Evolutionary conservation across 1,140 invertebrate species (phyloP).

Genomic region (Triops cancriformis): DNA sequence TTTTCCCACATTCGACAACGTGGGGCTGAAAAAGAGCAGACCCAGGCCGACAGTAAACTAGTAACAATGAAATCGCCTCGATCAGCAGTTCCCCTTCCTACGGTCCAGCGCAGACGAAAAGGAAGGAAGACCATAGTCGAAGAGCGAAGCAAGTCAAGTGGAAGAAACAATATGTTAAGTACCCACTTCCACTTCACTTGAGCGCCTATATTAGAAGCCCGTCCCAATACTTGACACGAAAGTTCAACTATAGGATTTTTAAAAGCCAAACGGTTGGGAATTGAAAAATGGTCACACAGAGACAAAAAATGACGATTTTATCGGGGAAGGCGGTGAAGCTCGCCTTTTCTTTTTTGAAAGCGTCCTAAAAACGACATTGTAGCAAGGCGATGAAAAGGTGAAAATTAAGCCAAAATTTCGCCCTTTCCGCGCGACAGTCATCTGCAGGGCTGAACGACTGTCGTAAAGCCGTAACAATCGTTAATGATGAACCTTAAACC

Average conservation of each 20-base stretch:
- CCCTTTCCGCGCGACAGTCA: no score
- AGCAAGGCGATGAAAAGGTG: no score
- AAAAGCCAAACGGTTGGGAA: no score
- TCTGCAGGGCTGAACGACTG: no score
- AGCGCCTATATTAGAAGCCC: not conserved
- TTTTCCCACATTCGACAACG: not conserved
- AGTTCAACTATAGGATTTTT: not conserved
- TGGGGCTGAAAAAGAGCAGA: not conserved
- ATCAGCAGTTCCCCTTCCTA: not conserved
- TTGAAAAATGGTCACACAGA: no score
- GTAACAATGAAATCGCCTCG: not conserved
- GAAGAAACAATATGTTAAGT: slow-evolving; percentile 11
- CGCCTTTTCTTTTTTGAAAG: no score
- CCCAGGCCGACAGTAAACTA: not conserved
- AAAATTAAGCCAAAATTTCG: no score
- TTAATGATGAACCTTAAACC: no score
- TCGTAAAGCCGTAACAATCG: no score
- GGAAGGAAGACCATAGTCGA: not conserved
- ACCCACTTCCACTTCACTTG: slow-evolving; percentile 13
- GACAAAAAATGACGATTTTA: no score
- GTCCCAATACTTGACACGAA: not conserved
- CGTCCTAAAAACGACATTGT: no score
- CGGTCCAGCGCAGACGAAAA: not conserved
- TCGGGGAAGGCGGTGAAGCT: no score
- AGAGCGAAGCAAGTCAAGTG: slow-evolving; percentile 2